A percentile compares a stretch with the other conserved stretches of the same genome.
Evolutionary conservation across 2,888 invertebrate genomes (phyloP).

Genomic region (Acrocyrtus sp.): DNA sequence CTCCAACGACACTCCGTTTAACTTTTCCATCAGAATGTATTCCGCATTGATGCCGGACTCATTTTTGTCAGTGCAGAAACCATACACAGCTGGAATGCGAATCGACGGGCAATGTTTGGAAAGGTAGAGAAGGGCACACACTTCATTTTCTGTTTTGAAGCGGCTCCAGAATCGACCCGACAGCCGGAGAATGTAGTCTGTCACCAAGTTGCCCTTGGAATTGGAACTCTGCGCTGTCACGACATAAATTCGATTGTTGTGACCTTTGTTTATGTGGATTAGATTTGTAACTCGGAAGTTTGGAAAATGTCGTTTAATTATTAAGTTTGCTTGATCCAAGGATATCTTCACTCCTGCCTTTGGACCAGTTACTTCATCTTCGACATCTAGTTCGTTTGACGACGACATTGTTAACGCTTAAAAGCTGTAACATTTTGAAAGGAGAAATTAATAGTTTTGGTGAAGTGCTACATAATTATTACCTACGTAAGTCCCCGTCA

Average conservation of each 20-base stretch:
- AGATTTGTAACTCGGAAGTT: not conserved
- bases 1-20: constrained; percentile 29
- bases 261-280: constrained; percentile 32
- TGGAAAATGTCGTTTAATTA: constrained; percentile 22
- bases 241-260: constrained; percentile 43
- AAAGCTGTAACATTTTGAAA: too few species aligned
- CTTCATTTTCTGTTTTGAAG: constrained; percentile 47
- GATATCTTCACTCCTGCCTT: constrained; percentile 30
- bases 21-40: constrained; percentile 43
- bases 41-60: constrained; percentile 35
- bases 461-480: too few species aligned
- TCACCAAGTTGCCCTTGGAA: too few species aligned
- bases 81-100: constrained; percentile 29
- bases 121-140: constrained; percentile 11
- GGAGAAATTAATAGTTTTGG: too few species aligned
- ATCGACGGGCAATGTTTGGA: not conserved
- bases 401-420: too few species aligned
- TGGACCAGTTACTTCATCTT: constrained; percentile 38
- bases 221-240: constrained; percentile 1
- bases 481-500: too few species aligned
- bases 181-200: constrained; percentile 30
- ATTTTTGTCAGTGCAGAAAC: constrained; percentile 30
- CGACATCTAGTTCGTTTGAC: too few species aligned
- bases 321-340: constrained; percentile 26
- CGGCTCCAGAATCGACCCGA: constrained; percentile 33